A percentile compares a stretch with the other conserved stretches of the same genome.
phyloP scores from a whole-genome alignment of 2,888 invertebrate genomes.

The Eulithis prunata region DNA sequence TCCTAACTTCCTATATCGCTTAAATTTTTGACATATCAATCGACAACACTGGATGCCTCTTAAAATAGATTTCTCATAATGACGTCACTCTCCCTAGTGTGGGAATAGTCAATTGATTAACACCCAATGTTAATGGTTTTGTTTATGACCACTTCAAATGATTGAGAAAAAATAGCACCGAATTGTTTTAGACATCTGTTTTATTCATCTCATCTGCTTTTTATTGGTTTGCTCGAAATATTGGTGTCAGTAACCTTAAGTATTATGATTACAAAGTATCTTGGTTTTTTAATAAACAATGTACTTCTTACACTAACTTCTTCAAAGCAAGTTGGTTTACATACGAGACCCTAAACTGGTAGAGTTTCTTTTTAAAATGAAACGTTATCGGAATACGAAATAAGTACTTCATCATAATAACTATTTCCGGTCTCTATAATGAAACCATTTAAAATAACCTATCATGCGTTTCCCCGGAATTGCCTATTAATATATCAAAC shows the following conservation, averaged over 20 bases:
- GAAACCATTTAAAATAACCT: not conserved
- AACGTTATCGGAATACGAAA: constrained; percentile 1
- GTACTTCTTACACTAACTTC: not conserved
- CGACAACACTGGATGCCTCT: constrained; percentile 36
- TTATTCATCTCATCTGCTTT: constrained; percentile 16
- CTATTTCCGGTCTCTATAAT: constrained; percentile 10
- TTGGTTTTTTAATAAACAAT: not conserved
- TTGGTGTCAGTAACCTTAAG: too few species aligned
- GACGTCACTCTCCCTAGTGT: constrained; percentile 59
- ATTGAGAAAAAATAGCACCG: constrained; percentile 32
- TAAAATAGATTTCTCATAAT: constrained; percentile 44
- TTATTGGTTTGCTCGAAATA: not conserved
- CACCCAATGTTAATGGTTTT: constrained; percentile 54
- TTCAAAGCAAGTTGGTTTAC: too few species aligned
- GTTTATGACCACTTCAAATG: constrained; percentile 51
- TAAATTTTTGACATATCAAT: constrained; percentile 37
- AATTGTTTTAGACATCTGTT: constrained; percentile 33
- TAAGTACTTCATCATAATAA: not conserved
- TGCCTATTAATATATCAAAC: constrained; percentile 7
- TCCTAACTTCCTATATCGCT: constrained; percentile 28
- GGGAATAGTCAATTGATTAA: constrained; percentile 67
- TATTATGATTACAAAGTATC: not conserved
- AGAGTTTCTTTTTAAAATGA: not conserved
- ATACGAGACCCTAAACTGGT: not conserved
- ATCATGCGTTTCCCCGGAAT: constrained; percentile 16